Evolutionary conservation across 2,113 vertebrate species (phyloP), one percentile per base, ranked within the genome.

Genomic region (Coturnix japonica): DNA sequence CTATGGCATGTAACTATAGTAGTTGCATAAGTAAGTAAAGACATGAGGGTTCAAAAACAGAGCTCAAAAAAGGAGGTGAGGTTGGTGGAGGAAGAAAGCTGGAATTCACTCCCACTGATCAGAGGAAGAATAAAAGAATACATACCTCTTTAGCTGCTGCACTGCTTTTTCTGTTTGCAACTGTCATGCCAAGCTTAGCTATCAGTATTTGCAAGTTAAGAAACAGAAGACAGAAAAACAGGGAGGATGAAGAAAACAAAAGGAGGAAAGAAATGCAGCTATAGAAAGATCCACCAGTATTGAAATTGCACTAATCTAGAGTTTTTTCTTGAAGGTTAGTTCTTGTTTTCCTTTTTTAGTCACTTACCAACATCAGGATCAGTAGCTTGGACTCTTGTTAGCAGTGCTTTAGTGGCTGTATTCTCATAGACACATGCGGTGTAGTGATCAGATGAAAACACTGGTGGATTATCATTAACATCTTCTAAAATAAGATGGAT

Each of bases 381-480:
- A 15, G 98, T 97, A 47, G 99, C 99, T 94, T 99, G 98, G 44
- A 99, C 98, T 89, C 99, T 98, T 33, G 99, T 99, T 67, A 99
- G 93, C 85, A 99, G 97, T 33, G 99, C 99, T 96, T 99, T 99
- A 33, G 98, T 97, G 93, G 98, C 98, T 0, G 99, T 99, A 96
- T 99, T 99, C 96, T 99, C 99, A 11, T 99, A 99, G 49, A 99
- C 98, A n/a, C 98, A 99, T 3, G 98, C 93, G 0, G 97, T 97
- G 90, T 99, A 99, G 86, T 98, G 98, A 35, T 97, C 91, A 43
- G 97, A 97, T 7, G 98, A 98, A 94, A 99, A 99, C 39, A 97
- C 86, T 2, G 99, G 99, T 1, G 99, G 97, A 77, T 99, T 99
- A 95, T 99, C 99, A 31, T 99, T 99, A 91, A 99, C 98, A 7